A percentile compares a stretch with the other conserved stretches of the same genome.
Evolutionary conservation across 2,797 vertebrate genomes (phyloP).

Genomic region (Rhyacichthys aspro): DNA sequence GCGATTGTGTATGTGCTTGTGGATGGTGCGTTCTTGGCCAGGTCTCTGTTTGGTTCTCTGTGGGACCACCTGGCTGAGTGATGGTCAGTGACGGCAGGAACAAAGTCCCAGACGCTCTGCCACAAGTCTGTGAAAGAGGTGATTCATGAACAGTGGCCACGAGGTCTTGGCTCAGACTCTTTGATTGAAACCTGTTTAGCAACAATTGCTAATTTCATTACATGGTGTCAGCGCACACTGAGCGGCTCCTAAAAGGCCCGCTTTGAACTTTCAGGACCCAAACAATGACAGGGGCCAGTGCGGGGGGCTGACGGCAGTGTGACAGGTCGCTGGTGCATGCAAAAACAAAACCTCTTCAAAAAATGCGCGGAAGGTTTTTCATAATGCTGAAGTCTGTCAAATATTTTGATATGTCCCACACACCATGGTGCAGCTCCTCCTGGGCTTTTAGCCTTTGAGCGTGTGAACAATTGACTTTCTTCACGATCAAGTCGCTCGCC

Average conservation of each 20-base stretch:
- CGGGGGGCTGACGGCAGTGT: conserved; percentile 86
- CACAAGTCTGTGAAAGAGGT: conserved; percentile 69
- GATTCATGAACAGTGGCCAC: conserved; percentile 68
- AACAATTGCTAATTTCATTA: conserved; percentile 94
- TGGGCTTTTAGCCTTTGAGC: conserved; percentile 80
- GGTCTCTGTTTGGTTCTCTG: conserved; percentile 56
- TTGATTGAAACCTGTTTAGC: conserved; percentile 96
- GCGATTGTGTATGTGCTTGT: conserved; percentile 6
- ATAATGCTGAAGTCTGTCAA: conserved; percentile 99
- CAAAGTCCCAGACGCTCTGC: conserved; percentile 58
- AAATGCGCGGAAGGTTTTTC: conserved; percentile 84
- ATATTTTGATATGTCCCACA: conserved; percentile 99
- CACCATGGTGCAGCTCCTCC: conserved; percentile 88
- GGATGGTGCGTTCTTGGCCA: conserved; percentile 37
- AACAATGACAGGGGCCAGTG: conserved; percentile 92
- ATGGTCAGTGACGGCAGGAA: conserved; percentile 47
- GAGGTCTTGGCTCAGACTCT: conserved; percentile 81
- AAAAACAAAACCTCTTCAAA: conserved; percentile 62
- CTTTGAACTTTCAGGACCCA: conserved; percentile 89
- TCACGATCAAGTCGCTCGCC: conserved; percentile 90
- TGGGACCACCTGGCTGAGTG: conserved; percentile 76
- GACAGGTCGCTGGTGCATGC: conserved; percentile 92
- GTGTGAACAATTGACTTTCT: conserved; percentile 95
- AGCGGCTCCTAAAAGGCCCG: conserved; percentile 88
- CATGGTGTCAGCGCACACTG: conserved; percentile 92